These are phyloP conservation scores for Parazoanthus atlanticus DNA, from an alignment of 92 coral and sea anemone genomes.

Conservation along the genomic window DNA sequence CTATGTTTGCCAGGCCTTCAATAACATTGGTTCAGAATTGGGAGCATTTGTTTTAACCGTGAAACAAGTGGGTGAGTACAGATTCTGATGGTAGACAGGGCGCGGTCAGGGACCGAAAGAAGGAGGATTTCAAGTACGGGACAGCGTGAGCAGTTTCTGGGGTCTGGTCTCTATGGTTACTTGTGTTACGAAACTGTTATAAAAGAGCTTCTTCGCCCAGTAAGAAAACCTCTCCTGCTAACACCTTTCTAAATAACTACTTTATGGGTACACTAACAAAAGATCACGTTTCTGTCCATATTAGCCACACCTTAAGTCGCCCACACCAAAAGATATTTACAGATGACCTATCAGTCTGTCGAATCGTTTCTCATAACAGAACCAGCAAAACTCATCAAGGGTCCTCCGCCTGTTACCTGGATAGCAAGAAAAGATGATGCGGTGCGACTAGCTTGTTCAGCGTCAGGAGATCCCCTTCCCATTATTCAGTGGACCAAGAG, in stretches of 20 bases:
- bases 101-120: no score
- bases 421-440: not conserved
- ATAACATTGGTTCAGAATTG: not conserved
- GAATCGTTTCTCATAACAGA: not conserved
- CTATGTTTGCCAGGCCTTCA: not conserved
- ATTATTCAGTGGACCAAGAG: not conserved
- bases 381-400: not conserved
- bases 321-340: not conserved
- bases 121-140: no score
- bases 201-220: no score
- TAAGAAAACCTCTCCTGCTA: no score
- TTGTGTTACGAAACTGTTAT: no score
- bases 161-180: no score
- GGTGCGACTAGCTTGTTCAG: not conserved
- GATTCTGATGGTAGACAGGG: not conserved
- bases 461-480: slow-evolving; percentile 1
- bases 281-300: no score
- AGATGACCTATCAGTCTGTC: not conserved
- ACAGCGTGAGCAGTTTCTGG: no score
- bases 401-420: not conserved
- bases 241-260: no score
- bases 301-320: no score
- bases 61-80: not conserved
- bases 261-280: no score
- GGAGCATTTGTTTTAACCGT: not conserved